A percentile compares a stretch with the other conserved stretches of the same genome.
These are phyloP conservation scores for Zaprionus lachaisei DNA, from an alignment of 1,140 invertebrate genomes.

Conservation along the genomic window DNA sequence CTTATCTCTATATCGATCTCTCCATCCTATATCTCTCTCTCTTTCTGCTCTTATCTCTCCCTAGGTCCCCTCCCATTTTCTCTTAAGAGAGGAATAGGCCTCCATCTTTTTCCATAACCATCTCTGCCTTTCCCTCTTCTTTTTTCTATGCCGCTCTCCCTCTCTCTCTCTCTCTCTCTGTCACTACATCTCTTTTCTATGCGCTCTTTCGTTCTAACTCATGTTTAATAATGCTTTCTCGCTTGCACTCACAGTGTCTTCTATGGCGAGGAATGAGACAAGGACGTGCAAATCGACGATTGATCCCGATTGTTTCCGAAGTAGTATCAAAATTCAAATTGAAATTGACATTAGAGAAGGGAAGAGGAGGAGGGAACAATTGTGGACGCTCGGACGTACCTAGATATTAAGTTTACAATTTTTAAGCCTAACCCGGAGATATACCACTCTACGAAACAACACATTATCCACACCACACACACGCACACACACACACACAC, in stretches of 20 bases:
- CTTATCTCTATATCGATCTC: background rate
- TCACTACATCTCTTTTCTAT: background rate
- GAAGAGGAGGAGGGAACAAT: background rate
- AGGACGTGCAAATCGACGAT: background rate
- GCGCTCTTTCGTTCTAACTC: background rate
- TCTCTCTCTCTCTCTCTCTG: conserved; percentile 4
- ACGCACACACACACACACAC: background rate
- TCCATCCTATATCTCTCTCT: background rate
- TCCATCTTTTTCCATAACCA: no score
- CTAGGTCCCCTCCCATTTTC: no score
- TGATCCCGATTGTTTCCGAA: conserved; percentile 2
- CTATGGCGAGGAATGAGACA: conserved; percentile 67
- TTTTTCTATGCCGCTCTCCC: background rate
- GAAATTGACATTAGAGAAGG: background rate
- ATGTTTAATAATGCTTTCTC: background rate
- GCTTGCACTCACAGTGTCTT: conserved; percentile 46
- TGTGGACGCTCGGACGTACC: background rate
- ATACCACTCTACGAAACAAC: background rate
- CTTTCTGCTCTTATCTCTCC: background rate
- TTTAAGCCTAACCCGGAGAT: background rate
- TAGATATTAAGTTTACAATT: background rate
- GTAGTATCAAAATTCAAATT: conserved; percentile 9
- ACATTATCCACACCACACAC: background rate
- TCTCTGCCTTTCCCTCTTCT: background rate
- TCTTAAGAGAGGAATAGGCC: no score